Evolutionary conservation across 2,888 invertebrate genomes (phyloP), one percentile per base, ranked within the genome.

Genomic region (Branchellion lobata): DNA sequence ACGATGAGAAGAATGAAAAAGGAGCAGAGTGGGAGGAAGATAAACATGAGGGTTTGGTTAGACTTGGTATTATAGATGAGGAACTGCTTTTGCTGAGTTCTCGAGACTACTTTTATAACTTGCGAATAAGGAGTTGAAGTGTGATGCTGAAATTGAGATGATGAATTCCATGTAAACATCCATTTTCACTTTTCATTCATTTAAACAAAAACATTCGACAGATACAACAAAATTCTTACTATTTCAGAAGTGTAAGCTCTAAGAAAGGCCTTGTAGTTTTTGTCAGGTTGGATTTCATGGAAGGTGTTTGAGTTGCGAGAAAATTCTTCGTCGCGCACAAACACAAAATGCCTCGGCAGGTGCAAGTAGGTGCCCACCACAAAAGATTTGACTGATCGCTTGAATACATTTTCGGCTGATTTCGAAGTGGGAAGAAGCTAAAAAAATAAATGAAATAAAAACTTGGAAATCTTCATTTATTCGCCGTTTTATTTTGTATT

Each of bases 211-310:
- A n/a, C n/a, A n/a, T n/a, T n/a, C n/a, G n/a, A n/a, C n/a, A n/a
- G n/a, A n/a, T n/a, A n/a, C n/a, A n/a, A n/a, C n/a, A n/a, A n/a
- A n/a, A n/a, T 34, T 82, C 84, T 85, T 87, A 91, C 91, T 88
- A 94, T 94, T 86, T 95, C 94, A 0, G 96, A 95, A 0, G 96
- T 95, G 86, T 96, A 85, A 21, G 96, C 96, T 81, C 96, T 90
- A 0, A 96, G 93, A 86, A 98, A 97, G 72, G 96, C 95, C 82
- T 93, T 90, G 87, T 97, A 97, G 76, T 91, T 91, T 57, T 57
- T 3, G 24, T 24, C 61, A 18, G 61, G 24, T 3, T 24, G 21
- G 24, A 57, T 8, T 57, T 3, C 21, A 57, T 24, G 24, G n/a
- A 57, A 18, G 21, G 61, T 57, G 21, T 57, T 57, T 8, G 61